Base-by-base conservation (phyloP, 2,888 invertebrate genomes). In the Drosophila greeni region DNA sequence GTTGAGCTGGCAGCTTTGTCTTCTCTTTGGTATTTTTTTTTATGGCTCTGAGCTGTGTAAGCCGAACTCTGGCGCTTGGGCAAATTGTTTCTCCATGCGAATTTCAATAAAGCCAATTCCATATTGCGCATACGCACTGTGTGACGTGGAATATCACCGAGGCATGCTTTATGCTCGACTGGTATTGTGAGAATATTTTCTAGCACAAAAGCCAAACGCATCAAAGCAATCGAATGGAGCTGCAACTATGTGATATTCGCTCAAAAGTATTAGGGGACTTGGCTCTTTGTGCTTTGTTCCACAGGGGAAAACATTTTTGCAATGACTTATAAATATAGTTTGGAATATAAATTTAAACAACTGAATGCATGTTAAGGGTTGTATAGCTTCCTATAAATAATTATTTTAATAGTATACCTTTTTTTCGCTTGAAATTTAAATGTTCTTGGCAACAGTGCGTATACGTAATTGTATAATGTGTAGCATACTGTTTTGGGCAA, bases 31-130 rank as follows among this genome's bases (percentile, higher is more conserved):
- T 1, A 39, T 20, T 29, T 29, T 37, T 49, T 67, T 59, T 49
- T 69, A 57, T 39, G 56, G 54, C 68, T 66, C 43, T 69, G 66
- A 53, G 45, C 76, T 79, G 70, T 75, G 58, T 66, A 69, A 68
- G 48, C 66, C 65, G 61, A 65, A 42, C 54, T 31, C 65, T 40
- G 62, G 40, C 42, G 66, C 70, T 76, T 71, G 66, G 73, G 65
- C 49, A 82, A 79, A 79, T 83, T 83, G 78, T 81, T 77, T 82
- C 75, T 77, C 71, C 62, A 79, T 83, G 68, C 66, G 83, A 75
- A 64, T 81, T 79, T 81, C 79, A 81, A 83, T 83, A 80, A 70
- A 67, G 83, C 71, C 79, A 82, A 81, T 79, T 72, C 68, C 73
- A 77, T 69, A 77, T 75, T 72, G 73, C 68, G 72, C 64, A 76